Percentiles rank a stretch among this genome's conserved stretches.
Evolutionary conservation across 1,140 invertebrate species (phyloP).

Genomic region (Pseudomyrmex dendroicus): DNA sequence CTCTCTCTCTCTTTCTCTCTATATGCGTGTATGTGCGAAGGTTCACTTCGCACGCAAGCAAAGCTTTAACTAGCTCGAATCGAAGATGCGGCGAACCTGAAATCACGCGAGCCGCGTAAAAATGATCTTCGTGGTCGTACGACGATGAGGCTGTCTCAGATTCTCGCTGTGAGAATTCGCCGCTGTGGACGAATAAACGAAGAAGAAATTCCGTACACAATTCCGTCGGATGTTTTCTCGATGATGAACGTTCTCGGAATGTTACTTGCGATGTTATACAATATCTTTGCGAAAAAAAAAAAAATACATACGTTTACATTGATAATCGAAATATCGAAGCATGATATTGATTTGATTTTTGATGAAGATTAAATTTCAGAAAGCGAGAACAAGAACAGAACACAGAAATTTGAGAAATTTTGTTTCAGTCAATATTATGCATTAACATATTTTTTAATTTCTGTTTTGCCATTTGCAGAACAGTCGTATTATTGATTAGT

Average conservation of each 20-base stretch:
- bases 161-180: neutral
- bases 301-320: neutral
- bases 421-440: neutral
- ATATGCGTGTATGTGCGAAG: slow-evolving; percentile 38
- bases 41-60: slow-evolving; percentile 73
- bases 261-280: slow-evolving; percentile 9
- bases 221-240: neutral
- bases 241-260: slow-evolving; percentile 12
- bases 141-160: neutral
- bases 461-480: too few relatives aligned
- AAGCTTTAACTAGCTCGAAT: slow-evolving; percentile 73
- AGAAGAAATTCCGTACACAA: slow-evolving; percentile 16
- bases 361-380: neutral
- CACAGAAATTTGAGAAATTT: neutral
- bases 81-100: slow-evolving; percentile 71
- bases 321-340: neutral
- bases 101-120: slow-evolving; percentile 70
- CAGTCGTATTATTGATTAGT: neutral
- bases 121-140: slow-evolving; percentile 56
- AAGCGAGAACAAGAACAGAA: too few relatives aligned
- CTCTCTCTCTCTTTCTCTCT: neutral
- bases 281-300: neutral
- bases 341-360: neutral
- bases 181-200: slow-evolving; percentile 1
- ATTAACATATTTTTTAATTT: too few relatives aligned